Evolutionary conservation across 1,140 invertebrate species (phyloP), one percentile per base, ranked within the genome.

Genomic region (Drosophila tristis): DNA sequence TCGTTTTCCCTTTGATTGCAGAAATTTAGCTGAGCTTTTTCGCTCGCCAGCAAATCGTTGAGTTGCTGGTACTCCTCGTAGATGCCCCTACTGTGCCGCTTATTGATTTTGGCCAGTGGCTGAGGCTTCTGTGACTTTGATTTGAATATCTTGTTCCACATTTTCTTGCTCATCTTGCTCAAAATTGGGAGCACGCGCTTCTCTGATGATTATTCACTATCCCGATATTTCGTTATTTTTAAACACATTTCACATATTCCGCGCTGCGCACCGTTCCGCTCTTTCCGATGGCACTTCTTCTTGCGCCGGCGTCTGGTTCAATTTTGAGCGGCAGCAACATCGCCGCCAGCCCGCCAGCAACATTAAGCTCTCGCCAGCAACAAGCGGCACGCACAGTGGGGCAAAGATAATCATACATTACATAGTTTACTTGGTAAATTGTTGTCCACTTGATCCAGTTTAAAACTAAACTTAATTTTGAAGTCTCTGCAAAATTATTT

Each of bases 141-240:
- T 79, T 92, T 92, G 49, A 92, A 92, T 29, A 92, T 91, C 65
- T 92, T 92, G 51, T 85, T 70, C 91, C 91, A 92, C 91, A 92
- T 92, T 79, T 90, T 91, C 71, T 90, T 91, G 63, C 90, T 91
- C 90, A 90, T 91, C 45, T 72, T 78, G 45, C 35, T 5, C 35
- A 13, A 39, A 39, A 39, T 39, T 39, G 0, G 35, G 11, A 13
- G 11, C 13, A 47, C 61, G 44, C 59, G 23, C 13, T 26, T 20
- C 29, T 16, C 47, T 11, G 9, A n/a, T 51, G 56, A 23, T 49
- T 57, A 73, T 15, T 64, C 44, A 54, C 47, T 76, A 35, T 39
- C 11, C 35, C 35, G 49, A 23, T 26, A 63, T 57, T 50, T 60
- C 39, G 44, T 16, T 66, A 76, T 62, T 62, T 80, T 75, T 61